Conservation (phyloP, 1,140 invertebrate genomes). For the Cherax quadricarinatus region DNA sequence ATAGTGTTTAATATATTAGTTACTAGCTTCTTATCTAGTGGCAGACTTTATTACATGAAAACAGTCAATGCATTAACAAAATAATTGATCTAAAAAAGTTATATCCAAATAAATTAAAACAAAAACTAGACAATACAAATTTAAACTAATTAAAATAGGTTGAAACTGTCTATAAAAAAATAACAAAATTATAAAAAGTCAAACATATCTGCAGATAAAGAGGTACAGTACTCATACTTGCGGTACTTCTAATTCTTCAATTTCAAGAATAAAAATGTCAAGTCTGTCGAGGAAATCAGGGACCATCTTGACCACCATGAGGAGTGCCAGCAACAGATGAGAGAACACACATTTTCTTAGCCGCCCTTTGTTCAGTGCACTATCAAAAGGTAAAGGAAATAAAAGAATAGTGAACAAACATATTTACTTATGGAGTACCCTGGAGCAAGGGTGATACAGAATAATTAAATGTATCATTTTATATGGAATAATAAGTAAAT, state of each 20-base stretch:
- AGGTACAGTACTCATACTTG: constrained; percentile 80
- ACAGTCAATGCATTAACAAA: no score
- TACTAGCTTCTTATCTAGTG: neutral
- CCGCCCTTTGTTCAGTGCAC: constrained; percentile 93
- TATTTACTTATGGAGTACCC: no score
- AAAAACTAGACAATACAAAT: no score
- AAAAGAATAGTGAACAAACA: neutral
- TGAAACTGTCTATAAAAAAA: neutral
- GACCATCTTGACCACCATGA: constrained; percentile 93
- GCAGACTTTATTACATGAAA: no score
- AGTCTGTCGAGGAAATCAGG: constrained; percentile 93
- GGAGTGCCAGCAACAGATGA: constrained; percentile 91
- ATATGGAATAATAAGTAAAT: no score
- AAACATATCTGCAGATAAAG: no score
- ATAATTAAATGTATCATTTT: no score
- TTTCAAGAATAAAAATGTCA: constrained; percentile 95
- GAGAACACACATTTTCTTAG: constrained; percentile 95
- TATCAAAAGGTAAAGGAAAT: constrained; percentile 77
- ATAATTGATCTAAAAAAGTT: no score
- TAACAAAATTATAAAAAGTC: neutral
- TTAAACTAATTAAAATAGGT: no score
- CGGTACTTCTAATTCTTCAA: constrained; percentile 94
- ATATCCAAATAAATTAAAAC: no score
- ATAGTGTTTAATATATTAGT: neutral
- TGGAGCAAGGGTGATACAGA: no score